Evolutionary conservation across 2,797 vertebrate species (phyloP).

Genomic region (Masticophis lateralis): DNA sequence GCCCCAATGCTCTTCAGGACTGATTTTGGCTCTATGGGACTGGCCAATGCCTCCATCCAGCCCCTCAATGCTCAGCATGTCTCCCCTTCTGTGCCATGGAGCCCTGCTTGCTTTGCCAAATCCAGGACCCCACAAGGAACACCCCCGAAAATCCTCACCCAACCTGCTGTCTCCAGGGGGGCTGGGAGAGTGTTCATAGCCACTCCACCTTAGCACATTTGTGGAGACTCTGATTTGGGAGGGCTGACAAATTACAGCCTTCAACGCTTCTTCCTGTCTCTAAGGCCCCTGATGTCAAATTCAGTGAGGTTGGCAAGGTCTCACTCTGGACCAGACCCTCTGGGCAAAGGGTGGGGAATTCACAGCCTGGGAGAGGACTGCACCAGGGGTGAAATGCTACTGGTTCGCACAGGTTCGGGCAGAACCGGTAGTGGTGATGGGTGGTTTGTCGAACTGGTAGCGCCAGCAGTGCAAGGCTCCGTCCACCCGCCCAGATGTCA

Average conservation of each 20-base stretch:
- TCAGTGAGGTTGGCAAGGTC: neutral
- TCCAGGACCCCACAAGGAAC: no score
- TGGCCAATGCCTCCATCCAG: neutral
- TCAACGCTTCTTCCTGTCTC: neutral
- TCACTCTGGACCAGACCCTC: neutral
- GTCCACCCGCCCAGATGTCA: no score
- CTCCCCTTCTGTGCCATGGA: neutral
- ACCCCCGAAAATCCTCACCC: neutral
- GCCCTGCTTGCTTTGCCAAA: neutral
- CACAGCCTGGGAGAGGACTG: neutral
- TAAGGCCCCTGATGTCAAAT: neutral
- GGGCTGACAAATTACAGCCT: neutral
- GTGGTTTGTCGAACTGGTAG: no score
- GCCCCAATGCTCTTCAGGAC: neutral
- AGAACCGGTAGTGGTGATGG: no score
- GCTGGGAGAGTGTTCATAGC: neutral
- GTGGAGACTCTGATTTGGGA: neutral
- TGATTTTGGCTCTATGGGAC: neutral
- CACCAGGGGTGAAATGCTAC: neutral
- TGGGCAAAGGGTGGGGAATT: neutral
- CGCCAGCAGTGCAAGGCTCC: no score
- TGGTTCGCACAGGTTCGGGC: no score
- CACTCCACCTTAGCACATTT: neutral
- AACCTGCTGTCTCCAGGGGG: neutral
- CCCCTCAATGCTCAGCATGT: neutral